A percentile compares a stretch with the other conserved stretches of the same genome.
Conservation (phyloP, 2,797 vertebrate genomes). For the Pangasius larnaudii region DNA sequence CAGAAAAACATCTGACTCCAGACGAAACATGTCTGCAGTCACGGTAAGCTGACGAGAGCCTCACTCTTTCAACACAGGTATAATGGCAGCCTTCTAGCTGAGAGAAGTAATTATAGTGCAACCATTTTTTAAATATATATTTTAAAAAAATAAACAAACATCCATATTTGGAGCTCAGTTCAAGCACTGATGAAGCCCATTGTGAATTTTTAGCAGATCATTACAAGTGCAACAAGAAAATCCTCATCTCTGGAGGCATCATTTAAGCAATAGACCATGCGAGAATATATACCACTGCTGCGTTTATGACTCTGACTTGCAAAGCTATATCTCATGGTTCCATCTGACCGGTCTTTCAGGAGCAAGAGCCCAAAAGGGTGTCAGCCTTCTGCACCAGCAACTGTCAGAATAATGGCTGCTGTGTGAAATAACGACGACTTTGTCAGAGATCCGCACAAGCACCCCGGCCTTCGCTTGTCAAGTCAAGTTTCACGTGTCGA, state of each 20-base stretch:
- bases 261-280: slow-evolving; percentile 15
- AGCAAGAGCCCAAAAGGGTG: slow-evolving; percentile 28
- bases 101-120: not conserved
- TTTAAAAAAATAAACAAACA: not conserved
- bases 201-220: not conserved
- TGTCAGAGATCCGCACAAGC: slow-evolving; percentile 15
- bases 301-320: slow-evolving; percentile 28
- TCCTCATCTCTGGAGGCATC: slow-evolving; percentile 13
- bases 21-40: not conserved
- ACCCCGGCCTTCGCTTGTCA: slow-evolving; percentile 46
- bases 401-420: slow-evolving; percentile 49
- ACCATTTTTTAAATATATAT: not conserved
- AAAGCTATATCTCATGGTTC: slow-evolving; percentile 42
- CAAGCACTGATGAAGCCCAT: not conserved
- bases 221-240: slow-evolving; percentile 22
- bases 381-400: slow-evolving; percentile 37
- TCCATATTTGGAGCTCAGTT: not conserved
- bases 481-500: slow-evolving; percentile 38
- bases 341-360: slow-evolving; percentile 41
- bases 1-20: slow-evolving; percentile 26
- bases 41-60: slow-evolving; percentile 22
- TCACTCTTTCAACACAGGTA: slow-evolving; percentile 20
- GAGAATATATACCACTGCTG: not conserved
- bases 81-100: not conserved
- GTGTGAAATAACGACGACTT: slow-evolving; percentile 19